Evolutionary conservation across 2,113 vertebrate genomes (phyloP), one percentile per base, ranked within the genome.

Genomic region (Silurus meridionalis): DNA sequence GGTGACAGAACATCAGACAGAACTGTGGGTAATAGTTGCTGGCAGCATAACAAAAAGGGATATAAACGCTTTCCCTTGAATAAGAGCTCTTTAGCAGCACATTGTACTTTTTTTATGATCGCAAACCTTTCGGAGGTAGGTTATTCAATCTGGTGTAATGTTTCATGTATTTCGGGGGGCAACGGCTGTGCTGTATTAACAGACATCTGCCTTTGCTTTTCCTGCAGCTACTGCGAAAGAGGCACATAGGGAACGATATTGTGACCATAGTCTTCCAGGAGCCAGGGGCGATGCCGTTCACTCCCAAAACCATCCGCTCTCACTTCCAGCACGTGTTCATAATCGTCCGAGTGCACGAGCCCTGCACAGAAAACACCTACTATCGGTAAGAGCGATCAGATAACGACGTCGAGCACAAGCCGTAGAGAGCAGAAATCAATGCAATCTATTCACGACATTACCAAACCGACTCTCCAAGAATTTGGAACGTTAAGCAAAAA

Each of bases 231-330:
- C 93, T 98, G 88, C 93, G 97, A 89, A 98, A 98, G 81, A 95
- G 97, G 63, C 97, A 98, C 91, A 97, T 98, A 2, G 97, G 97
- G 84, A 98, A 98, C 21, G 96, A 98, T 92, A 98, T 98, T 0
- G 96, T 98, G 90, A 98, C 97, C 9, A 96, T 98, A 89, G 95
- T 98, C 92, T 98, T 98, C 94, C 97, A 98, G 93, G 97, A 98
- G 85, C 96, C 96, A 0, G 96, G 96, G 21, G 96, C 97, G 1
- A 92, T 94, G 82, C 96, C 97, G 28, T 98, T 98, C 92, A 97
- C 96, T 4, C 97, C 97, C 0, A 94, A 95, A 91, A 94, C 96
- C 86, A 97, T 98, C 86, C 96, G 97, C 60, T 98, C 97, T 0
- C 97, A 97, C 91, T 97, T 97, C 90, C 97, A 98, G 85, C 97